Percentiles rank a stretch among this genome's conserved stretches.
phyloP scores from a whole-genome alignment of 2,888 invertebrate species.

The Allophyes oxyacanthae region DNA sequence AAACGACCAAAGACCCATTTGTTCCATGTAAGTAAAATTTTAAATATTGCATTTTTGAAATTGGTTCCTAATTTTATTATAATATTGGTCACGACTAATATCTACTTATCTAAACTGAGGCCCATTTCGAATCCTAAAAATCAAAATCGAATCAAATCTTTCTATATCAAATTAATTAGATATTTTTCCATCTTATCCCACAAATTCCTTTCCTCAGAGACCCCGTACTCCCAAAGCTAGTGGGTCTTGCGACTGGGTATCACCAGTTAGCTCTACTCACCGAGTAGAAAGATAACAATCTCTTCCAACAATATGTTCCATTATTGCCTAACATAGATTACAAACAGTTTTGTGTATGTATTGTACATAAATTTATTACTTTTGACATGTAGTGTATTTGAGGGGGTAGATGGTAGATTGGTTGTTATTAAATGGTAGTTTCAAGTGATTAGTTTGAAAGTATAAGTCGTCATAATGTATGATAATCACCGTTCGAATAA shows the following conservation, averaged over 20 bases:
- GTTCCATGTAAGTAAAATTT: too few relatives aligned
- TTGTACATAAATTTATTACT: constrained; percentile 71
- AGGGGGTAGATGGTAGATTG: constrained; percentile 54
- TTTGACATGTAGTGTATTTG: constrained; percentile 64
- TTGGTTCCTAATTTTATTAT: too few relatives aligned
- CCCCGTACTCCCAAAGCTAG: constrained; percentile 63
- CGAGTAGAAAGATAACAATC: constrained; percentile 85
- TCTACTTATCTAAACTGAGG: too few relatives aligned
- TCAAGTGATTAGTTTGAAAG: constrained; percentile 3
- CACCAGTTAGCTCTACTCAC: constrained; percentile 75
- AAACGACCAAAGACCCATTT: too few relatives aligned
- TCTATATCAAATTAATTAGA: too few relatives aligned
- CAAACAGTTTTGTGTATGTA: constrained; percentile 64
- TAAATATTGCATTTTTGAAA: too few relatives aligned
- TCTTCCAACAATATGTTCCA: constrained; percentile 77
- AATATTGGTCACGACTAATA: too few relatives aligned
- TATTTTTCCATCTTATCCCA: constrained; percentile 22
- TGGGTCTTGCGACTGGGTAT: constrained; percentile 69
- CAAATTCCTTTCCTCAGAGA: constrained; percentile 17
- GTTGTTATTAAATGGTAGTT: constrained; percentile 11
- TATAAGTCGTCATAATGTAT: too few relatives aligned
- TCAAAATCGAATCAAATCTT: too few relatives aligned
- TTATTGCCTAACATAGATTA: constrained; percentile 67
- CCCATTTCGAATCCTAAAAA: too few relatives aligned
- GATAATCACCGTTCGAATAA: background rate